Base-by-base conservation (phyloP, 2,797 vertebrate genomes). In the Esox lucius region DNA sequence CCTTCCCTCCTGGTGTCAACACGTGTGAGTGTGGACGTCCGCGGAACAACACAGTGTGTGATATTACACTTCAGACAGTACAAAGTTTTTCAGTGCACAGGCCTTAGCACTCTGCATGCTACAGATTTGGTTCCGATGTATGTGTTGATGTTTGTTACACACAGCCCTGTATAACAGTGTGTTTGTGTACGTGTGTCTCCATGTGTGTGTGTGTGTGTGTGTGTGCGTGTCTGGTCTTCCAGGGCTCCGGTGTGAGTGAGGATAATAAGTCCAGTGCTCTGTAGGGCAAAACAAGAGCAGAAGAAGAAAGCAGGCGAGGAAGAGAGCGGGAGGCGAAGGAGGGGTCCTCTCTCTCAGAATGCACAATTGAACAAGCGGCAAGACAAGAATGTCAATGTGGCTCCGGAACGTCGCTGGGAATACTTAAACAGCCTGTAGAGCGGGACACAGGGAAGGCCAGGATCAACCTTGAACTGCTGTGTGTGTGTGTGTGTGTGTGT, bases 341-440 rank as follows among this genome's bases (percentile, higher is more conserved):
- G 46, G 51, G 65, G 73, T 35, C 19, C 26, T 19, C 31, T 19
- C 31, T 82, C 81, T 87, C 80, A 81, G 90, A 91, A 92, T 91
- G 84, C 90, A 91, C 90, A 92, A 90, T 90, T 80, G 85, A 90
- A 85, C 76, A 80, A 82, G 86, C 83, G 82, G 84, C 90, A 88
- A 91, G 91, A 90, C 85, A 76, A 80, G 91, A 93, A 93, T 94
- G 90, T 90, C 90, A 91, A 93, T 89, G 87, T 72, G 87, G 75
- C 86, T 87, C 74, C 78, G 82, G 83, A 88, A 87, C 77, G 49
- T 67, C 84, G 87, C 85, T 85, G 82, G 80, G 91, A 92, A 93
- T 92, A 87, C 87, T 79, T 85, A 91, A 93, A 84, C 79, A 78
- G 80, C 76, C 81, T 78, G 84, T 85, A 84, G 76, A 87, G 86